phyloP scores from a whole-genome alignment of 2,888 invertebrate species.

The Acholoe squamosa region DNA sequence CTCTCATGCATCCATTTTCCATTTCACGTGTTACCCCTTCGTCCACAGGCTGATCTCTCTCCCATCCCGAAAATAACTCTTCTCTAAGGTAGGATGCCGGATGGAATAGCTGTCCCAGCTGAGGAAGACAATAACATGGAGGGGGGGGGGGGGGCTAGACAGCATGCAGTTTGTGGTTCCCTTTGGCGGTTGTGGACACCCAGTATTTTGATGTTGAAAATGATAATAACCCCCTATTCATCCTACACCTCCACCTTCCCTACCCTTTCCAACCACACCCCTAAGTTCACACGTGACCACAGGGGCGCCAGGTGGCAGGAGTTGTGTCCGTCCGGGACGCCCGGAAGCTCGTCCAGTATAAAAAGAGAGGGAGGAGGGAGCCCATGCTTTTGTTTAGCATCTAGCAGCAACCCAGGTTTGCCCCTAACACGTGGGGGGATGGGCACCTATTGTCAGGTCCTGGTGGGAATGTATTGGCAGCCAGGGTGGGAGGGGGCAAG shows the following conservation, averaged over 20 bases:
- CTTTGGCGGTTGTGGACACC: background rate
- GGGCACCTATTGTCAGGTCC: background rate
- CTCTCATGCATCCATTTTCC: no score
- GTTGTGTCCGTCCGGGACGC: background rate
- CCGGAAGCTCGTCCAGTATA: background rate
- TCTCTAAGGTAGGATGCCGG: no score
- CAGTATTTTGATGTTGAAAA: slow-evolving; percentile 6
- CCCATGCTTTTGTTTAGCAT: background rate
- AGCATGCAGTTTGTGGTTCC: background rate
- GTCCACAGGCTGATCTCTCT: no score
- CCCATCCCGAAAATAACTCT: no score
- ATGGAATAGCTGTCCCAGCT: no score
- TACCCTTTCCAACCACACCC: no score
- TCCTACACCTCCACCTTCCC: background rate
- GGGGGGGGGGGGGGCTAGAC: background rate
- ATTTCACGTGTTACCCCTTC: no score
- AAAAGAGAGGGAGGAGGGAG: background rate
- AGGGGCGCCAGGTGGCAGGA: background rate
- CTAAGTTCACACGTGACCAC: slow-evolving; percentile 19
- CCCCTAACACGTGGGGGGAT: slow-evolving; percentile 4
- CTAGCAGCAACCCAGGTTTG: slow-evolving; percentile 25
- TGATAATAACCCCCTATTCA: background rate
- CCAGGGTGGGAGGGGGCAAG: slow-evolving; percentile 25
- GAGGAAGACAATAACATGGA: background rate
- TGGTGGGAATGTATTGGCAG: slow-evolving; percentile 6